These are phyloP conservation scores for Xenopus borealis DNA, from an alignment of 2,113 vertebrate species.

Conservation along the genomic window DNA sequence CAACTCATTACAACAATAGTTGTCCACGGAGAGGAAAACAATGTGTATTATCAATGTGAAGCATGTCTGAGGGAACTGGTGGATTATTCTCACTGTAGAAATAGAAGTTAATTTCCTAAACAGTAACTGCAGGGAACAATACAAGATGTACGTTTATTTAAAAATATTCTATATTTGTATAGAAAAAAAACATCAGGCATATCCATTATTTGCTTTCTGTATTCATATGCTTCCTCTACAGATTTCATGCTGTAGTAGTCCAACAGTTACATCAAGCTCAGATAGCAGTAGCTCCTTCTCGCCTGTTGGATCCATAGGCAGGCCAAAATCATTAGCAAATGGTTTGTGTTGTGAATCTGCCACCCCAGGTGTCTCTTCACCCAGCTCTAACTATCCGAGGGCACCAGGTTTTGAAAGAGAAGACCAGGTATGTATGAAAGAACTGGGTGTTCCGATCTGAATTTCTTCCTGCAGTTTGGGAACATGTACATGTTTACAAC, in stretches of 20 bases:
- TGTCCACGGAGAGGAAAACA: too few relatives aligned
- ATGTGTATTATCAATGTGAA: too few relatives aligned
- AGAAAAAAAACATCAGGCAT: conserved; percentile 32
- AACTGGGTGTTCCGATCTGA: conserved; percentile 1
- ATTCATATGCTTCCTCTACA: conserved; percentile 72
- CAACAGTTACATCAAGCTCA: conserved; percentile 76
- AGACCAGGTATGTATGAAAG: conserved; percentile 73
- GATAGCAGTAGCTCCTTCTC: conserved; percentile 80
- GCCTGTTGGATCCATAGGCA: conserved; percentile 72
- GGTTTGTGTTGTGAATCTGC: conserved; percentile 75
- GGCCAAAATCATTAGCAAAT: conserved; percentile 75
- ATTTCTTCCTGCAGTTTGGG: background rate
- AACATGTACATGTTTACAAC: background rate
- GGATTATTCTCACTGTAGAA: too few relatives aligned
- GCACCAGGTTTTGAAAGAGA: conserved; percentile 82
- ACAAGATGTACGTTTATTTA: background rate
- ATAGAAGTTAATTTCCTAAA: too few relatives aligned
- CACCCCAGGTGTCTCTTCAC: conserved; percentile 73
- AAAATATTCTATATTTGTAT: background rate
- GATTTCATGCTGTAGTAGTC: conserved; percentile 79
- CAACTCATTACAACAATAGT: too few relatives aligned
- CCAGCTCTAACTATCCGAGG: conserved; percentile 76
- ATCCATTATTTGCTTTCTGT: conserved; percentile 54
- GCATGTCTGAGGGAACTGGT: too few relatives aligned
- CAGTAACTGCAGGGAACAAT: background rate